phyloP scores from a whole-genome alignment of 1,140 invertebrate species.

The Ostrea edulis region DNA sequence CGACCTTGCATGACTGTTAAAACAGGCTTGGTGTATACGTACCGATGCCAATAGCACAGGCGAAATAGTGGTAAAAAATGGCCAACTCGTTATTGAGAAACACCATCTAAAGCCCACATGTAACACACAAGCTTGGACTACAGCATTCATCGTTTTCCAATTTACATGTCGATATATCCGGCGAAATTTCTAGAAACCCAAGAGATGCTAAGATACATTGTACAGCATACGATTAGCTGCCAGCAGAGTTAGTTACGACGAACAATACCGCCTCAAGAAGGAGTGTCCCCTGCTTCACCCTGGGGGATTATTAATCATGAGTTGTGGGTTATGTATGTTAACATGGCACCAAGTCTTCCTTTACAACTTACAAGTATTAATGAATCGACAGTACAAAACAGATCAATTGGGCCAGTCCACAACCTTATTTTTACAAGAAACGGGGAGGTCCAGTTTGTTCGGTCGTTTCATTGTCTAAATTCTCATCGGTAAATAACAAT shows the following conservation, averaged over 20 bases:
- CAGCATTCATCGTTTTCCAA: conserved; percentile 40
- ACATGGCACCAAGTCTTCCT: background rate
- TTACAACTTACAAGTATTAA: too few relatives aligned
- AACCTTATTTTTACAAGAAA: background rate
- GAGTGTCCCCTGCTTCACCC: background rate
- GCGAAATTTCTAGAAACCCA: conserved; percentile 33
- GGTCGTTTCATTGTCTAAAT: background rate
- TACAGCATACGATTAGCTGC: conserved; percentile 40
- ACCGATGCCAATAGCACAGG: background rate
- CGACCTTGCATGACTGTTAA: background rate
- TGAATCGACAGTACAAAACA: background rate
- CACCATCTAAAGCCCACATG: background rate
- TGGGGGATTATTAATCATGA: background rate
- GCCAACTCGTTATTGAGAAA: conserved; percentile 9
- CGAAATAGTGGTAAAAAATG: conserved; percentile 22
- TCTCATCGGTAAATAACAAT: background rate
- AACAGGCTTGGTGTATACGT: background rate
- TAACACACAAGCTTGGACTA: too few relatives aligned
- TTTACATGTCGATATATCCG: background rate
- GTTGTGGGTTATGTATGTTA: too few relatives aligned
- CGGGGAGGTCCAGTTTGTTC: background rate
- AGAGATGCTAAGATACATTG: conserved; percentile 43
- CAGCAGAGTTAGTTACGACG: conserved; percentile 24
- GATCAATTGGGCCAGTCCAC: background rate
- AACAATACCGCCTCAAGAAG: conserved; percentile 48